phyloP scores from a whole-genome alignment of 2,888 invertebrate species.

The Phrixothrix hirtus region DNA sequence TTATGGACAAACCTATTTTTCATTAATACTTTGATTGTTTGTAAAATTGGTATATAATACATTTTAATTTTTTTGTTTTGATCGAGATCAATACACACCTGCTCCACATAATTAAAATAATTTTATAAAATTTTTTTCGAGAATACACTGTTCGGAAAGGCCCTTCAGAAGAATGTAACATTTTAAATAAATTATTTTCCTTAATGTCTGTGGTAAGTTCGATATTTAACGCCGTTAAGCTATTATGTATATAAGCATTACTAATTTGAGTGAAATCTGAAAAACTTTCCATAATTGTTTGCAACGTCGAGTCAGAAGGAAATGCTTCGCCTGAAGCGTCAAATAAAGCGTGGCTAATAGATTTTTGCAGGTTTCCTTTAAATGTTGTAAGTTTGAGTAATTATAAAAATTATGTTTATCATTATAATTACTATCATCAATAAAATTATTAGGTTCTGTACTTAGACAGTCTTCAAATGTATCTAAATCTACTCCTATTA shows the following conservation, averaged over 20 bases:
- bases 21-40: no score
- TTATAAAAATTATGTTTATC: no score
- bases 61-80: no score
- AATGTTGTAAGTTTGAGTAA: no score
- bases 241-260: neutral
- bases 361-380: no score
- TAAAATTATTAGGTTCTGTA: no score
- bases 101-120: conserved; percentile 18
- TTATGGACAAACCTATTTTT: neutral
- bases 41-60: conserved; percentile 5
- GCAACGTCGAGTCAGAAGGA: conserved; percentile 8
- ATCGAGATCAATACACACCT: conserved; percentile 6
- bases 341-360: conserved; percentile 5
- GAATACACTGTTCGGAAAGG: no score
- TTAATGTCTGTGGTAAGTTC: no score
- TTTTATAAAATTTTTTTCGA: conserved; percentile 23
- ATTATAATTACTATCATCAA: no score
- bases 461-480: no score
- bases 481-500: no score
- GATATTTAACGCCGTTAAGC: neutral
- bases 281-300: conserved; percentile 14
- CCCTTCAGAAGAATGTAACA: conserved; percentile 2
- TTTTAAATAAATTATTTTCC: no score
- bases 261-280: conserved; percentile 3
- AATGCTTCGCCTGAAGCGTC: conserved; percentile 7